Conservation (phyloP, 2,888 invertebrate species). For the Lomographa bimaculata region DNA sequence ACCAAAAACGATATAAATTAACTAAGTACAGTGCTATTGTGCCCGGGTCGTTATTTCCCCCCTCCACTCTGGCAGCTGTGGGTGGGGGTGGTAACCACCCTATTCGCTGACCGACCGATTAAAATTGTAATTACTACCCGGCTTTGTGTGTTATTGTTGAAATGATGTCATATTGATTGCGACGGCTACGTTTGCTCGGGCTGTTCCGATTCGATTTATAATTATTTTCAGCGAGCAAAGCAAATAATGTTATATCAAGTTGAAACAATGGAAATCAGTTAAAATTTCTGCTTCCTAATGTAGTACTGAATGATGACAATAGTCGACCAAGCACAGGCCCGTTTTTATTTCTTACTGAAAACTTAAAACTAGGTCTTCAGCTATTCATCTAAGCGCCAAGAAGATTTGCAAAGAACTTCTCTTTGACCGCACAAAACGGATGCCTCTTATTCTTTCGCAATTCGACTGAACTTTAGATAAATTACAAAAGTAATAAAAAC, state of each 20-base stretch:
- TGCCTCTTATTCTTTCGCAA: constrained; percentile 26
- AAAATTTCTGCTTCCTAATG: background rate
- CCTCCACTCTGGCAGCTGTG: constrained; percentile 23
- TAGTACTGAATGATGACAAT: too few relatives aligned
- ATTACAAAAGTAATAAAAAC: constrained; percentile 39
- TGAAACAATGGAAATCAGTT: too few relatives aligned
- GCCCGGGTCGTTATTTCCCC: constrained; percentile 45
- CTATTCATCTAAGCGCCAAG: constrained; percentile 16
- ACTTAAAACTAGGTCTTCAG: constrained; percentile 1
- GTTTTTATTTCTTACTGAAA: too few relatives aligned
- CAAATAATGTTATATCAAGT: too few relatives aligned
- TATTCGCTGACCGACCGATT: constrained; percentile 71
- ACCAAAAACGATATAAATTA: constrained; percentile 64
- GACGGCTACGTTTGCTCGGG: constrained; percentile 16
- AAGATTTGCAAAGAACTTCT: constrained; percentile 18
- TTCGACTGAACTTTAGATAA: constrained; percentile 25
- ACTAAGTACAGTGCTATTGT: constrained; percentile 61
- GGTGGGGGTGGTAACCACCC: constrained; percentile 28
- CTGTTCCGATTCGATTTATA: background rate
- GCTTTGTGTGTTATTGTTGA: constrained; percentile 68
- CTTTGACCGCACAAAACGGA: constrained; percentile 20
- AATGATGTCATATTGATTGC: constrained; percentile 67
- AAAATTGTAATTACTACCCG: constrained; percentile 74
- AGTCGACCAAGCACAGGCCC: too few relatives aligned
- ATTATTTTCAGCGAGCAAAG: too few relatives aligned